Percentiles rank a stretch among this genome's conserved stretches.
Evolutionary conservation across 2,797 vertebrate genomes (phyloP).

Genomic region (Cyprinella venusta): DNA sequence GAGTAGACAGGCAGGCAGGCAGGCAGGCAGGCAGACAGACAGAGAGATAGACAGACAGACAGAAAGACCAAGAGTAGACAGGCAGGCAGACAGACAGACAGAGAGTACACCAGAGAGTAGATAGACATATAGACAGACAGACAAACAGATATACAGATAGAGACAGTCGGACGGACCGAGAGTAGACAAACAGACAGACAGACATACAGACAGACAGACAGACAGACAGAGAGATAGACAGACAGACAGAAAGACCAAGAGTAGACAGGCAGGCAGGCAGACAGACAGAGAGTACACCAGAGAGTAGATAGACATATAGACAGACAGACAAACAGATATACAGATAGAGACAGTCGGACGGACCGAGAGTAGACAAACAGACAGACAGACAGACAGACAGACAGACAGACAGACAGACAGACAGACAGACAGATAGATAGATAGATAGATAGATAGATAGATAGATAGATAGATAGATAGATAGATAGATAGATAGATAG

Average conservation of each 20-base stretch:
- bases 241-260: no score
- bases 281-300: no score
- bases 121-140: no score
- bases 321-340: no score
- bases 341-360: not conserved
- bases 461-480: not conserved
- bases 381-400: fast-evolving
- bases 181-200: not conserved
- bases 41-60: not conserved
- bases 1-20: fast-evolving
- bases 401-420: not conserved
- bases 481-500: not conserved
- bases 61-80: not conserved
- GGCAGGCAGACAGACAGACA: not conserved
- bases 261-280: no score
- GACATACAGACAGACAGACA: no score
- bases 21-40: fast-evolving
- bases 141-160: not conserved
- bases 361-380: not conserved
- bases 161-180: no score
- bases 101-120: no score
- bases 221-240: not conserved
- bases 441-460: not conserved
- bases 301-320: not conserved
- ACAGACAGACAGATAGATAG: not conserved